Evolutionary conservation across 2,888 invertebrate genomes (phyloP), one percentile per base, ranked within the genome.

Genomic region (Morpho achilles): DNA sequence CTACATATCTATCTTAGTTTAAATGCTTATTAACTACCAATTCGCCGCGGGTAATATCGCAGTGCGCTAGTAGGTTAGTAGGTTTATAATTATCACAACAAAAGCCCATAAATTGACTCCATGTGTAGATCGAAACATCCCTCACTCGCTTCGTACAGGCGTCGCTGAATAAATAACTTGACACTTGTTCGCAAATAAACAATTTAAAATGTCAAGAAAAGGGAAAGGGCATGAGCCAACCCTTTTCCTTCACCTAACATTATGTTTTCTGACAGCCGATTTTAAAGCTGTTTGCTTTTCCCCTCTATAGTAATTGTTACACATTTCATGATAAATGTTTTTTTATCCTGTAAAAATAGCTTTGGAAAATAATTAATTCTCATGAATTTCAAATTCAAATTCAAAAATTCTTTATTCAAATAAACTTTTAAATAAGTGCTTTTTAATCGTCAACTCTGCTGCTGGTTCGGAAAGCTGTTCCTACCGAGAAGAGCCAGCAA

Each of bases 201-300:
- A 90, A 88, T 89, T 89, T 89, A 87, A 87, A 89, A 88, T 86
- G 89, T 89, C 88, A 89, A 87, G 88, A 83, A 85, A 80, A 80
- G 82, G 80, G 76, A 81, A 85, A 87, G 86, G 89, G 87, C 77
- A 74, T 71, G 67, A 68, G 71, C 74, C 77, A 83, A 86, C 86
- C 87, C 87, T 84, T 85, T 76, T 77, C 77, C 78, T 75, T 62
- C 16, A 51, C 61, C 77, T 76, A 77, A 79, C 87, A 84, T 87
- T 84, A 84, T 84, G 84, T 82, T 83, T 82, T 80, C 85, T 84
- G 84, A 85, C 87, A 85, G 82, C 78, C 84, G 82, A 85, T 84
- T 88, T 84, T 66, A 64, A 67, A 67, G 69, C 70, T 70, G 68
- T 73, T 69, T 68, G 65, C 64, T 57, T 41, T 43, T 43, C 7